A percentile compares a stretch with the other conserved stretches of the same genome.
Conservation (phyloP, 2,888 invertebrate genomes). For the Macaria notata region DNA sequence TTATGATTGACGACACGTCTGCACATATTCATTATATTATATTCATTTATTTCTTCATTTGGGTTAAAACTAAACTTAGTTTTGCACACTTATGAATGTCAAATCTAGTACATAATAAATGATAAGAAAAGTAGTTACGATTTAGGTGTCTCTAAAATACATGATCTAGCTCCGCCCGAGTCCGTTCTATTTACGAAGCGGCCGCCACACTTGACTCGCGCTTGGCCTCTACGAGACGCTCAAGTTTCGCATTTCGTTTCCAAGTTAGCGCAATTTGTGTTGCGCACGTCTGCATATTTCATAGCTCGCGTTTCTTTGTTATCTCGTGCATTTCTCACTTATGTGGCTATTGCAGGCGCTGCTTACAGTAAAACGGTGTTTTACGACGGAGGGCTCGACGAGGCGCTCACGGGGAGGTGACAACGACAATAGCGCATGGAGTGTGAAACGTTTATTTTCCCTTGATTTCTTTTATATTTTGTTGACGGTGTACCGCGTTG, state of each 20-base stretch:
- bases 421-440: constrained; percentile 1
- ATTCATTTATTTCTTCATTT: too few species aligned
- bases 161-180: constrained; percentile 36
- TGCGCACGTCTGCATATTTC: constrained; percentile 64
- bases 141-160: too few species aligned
- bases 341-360: constrained; percentile 24
- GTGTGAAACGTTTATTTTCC: neutral
- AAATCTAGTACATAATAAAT: too few species aligned
- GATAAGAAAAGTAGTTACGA: too few species aligned
- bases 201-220: constrained; percentile 62
- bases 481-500: too few species aligned
- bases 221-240: constrained; percentile 57
- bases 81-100: too few species aligned
- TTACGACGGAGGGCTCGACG: constrained; percentile 5
- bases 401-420: constrained; percentile 4
- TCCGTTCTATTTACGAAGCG: constrained; percentile 57
- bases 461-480: neutral
- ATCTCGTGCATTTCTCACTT: constrained; percentile 45
- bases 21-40: too few species aligned
- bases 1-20: too few species aligned
- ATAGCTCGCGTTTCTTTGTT: constrained; percentile 50
- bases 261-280: constrained; percentile 70
- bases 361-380: constrained; percentile 9
- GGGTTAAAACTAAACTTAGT: too few species aligned
- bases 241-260: constrained; percentile 68